Percentiles rank a stretch among this genome's conserved stretches.
phyloP scores from a whole-genome alignment of 2,888 invertebrate species.

The Rhogogaster chlorosoma region DNA sequence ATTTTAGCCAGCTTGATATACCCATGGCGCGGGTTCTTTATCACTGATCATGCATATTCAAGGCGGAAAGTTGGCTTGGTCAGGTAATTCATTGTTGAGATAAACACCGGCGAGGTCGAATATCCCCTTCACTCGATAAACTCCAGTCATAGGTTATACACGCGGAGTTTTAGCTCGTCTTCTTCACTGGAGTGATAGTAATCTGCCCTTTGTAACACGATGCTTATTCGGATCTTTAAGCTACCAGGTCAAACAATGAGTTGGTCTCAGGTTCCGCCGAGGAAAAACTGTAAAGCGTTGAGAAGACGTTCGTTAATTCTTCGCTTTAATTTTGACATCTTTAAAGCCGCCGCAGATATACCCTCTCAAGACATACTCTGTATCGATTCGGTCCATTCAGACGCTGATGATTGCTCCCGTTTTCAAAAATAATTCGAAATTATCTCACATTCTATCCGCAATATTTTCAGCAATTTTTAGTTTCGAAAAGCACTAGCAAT shows the following conservation, averaged over 20 bases:
- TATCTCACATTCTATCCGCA: no score
- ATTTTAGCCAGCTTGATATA: neutral
- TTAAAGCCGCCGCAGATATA: neutral
- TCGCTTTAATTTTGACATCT: neutral
- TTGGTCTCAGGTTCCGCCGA: neutral
- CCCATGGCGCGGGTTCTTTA: neutral
- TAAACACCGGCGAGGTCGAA: neutral
- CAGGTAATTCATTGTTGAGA: slow-evolving; percentile 11
- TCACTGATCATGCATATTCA: neutral
- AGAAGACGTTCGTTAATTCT: no score
- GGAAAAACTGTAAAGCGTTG: neutral
- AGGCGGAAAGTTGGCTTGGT: neutral
- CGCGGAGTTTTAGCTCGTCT: neutral
- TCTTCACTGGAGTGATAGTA: neutral
- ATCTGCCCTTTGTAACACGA: slow-evolving; percentile 43
- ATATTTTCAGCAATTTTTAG: no score
- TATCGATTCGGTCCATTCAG: no score
- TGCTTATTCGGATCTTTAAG: slow-evolving; percentile 8
- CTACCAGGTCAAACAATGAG: slow-evolving; percentile 4
- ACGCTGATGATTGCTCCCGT: no score
- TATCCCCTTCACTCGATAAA: neutral
- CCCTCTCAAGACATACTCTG: no score
- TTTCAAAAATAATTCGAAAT: no score
- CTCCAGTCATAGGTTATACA: neutral
- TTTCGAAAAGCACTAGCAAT: no score